A percentile compares a stretch with the other conserved stretches of the same genome.
These are phyloP conservation scores for Antennarius striatus DNA, from an alignment of 2,113 vertebrate species.

Conservation along the genomic window DNA sequence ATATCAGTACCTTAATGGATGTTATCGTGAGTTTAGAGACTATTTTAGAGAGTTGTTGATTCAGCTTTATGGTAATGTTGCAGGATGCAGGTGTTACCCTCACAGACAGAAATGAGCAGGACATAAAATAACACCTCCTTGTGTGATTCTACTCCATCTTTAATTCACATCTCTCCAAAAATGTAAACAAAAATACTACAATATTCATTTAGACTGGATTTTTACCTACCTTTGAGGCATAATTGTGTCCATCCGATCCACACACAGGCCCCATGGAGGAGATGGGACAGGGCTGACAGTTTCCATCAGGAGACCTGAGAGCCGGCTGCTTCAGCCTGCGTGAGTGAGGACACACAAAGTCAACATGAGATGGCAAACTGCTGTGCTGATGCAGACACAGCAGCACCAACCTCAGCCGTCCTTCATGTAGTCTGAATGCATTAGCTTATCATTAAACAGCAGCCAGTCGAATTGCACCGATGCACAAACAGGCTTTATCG, in stretches of 20 bases:
- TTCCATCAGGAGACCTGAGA: constrained; percentile 83
- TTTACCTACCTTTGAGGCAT: constrained; percentile 88
- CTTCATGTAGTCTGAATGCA: constrained; percentile 45
- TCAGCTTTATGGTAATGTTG: too few species aligned
- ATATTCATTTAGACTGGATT: too few species aligned
- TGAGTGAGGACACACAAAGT: constrained; percentile 29
- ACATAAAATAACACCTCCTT: too few species aligned
- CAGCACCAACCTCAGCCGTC: constrained; percentile 18
- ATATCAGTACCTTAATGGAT: too few species aligned
- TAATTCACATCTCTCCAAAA: too few species aligned
- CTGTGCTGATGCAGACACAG: constrained; percentile 33
- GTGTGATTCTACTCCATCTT: too few species aligned
- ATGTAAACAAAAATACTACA: too few species aligned
- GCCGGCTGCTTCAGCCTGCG: constrained; percentile 89
- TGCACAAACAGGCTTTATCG: constrained; percentile 42
- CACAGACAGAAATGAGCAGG: too few species aligned
- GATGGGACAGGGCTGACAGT: constrained; percentile 90
- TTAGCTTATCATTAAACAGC: constrained; percentile 60
- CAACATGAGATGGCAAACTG: constrained; percentile 26
- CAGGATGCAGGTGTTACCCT: too few species aligned
- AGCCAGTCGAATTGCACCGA: constrained; percentile 22
- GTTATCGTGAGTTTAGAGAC: too few species aligned
- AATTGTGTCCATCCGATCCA: constrained; percentile 94
- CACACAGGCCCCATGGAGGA: constrained; percentile 87
- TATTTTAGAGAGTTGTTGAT: too few species aligned